phyloP scores from a whole-genome alignment of 2,888 invertebrate species.

The Cetonia aurata region DNA sequence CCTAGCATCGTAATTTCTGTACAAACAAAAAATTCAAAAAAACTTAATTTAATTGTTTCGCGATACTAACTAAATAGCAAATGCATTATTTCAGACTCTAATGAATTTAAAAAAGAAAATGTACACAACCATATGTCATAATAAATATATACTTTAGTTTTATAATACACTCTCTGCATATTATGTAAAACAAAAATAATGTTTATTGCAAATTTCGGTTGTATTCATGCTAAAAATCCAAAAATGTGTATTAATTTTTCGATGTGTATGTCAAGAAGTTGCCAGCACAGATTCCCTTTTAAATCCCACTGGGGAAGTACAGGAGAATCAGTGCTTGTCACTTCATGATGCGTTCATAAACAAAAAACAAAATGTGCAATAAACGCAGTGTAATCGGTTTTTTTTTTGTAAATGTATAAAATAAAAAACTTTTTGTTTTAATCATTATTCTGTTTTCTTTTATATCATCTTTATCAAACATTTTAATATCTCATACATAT shows the following conservation, averaged over 20 bases:
- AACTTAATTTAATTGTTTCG: not conserved
- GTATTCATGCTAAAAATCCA: not conserved
- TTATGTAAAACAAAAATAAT: conserved; percentile 9
- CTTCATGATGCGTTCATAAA: not conserved
- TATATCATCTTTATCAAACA: no score
- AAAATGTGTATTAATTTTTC: conserved; percentile 9
- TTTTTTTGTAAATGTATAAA: conserved; percentile 28
- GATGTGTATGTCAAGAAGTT: conserved; percentile 1
- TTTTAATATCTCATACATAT: no score
- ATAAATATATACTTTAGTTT: no score
- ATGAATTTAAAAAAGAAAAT: no score
- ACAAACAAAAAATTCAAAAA: no score
- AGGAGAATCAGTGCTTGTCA: conserved; percentile 2
- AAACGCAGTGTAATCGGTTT: conserved; percentile 29
- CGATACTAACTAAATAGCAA: conserved; percentile 7
- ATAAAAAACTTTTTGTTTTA: conserved; percentile 21
- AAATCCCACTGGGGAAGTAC: not conserved
- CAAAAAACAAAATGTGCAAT: conserved; percentile 33
- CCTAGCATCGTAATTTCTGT: no score
- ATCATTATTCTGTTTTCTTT: not conserved
- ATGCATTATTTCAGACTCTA: conserved; percentile 37
- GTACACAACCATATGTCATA: no score
- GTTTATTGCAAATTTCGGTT: not conserved
- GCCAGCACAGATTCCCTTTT: conserved; percentile 6
- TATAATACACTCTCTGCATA: conserved; percentile 19